Percentiles rank a stretch among this genome's conserved stretches.
Conservation (phyloP, 2,113 vertebrate species). For the Naja naja region DNA sequence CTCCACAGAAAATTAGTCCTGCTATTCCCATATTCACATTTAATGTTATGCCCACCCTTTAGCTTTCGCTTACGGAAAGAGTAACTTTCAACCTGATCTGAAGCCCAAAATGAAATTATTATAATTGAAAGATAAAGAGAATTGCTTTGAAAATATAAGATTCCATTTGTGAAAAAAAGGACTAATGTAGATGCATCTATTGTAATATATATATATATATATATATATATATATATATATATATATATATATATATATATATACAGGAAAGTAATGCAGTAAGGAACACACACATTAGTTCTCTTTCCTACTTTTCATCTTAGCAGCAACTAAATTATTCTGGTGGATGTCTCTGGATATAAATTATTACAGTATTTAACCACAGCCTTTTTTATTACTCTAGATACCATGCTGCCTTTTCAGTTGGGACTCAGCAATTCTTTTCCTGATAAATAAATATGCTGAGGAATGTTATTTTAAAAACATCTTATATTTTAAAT, state of each 20-base stretch:
- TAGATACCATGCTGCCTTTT: neutral
- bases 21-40: neutral
- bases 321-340: neutral
- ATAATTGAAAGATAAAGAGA: neutral
- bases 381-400: neutral
- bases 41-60: neutral
- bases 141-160: neutral
- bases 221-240: neutral
- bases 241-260: too few relatives aligned
- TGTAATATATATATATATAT: neutral
- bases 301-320: neutral
- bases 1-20: neutral
- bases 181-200: neutral
- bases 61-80: neutral
- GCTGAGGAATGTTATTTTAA: neutral
- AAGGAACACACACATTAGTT: neutral
- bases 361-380: neutral
- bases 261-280: neutral
- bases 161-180: neutral
- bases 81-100: neutral
- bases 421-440: neutral
- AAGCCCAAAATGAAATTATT: neutral
- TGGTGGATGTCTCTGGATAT: neutral
- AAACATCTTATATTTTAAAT: neutral
- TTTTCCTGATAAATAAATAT: neutral